Conservation (phyloP, 1,140 invertebrate species). For the Calephelis virginiensis region DNA sequence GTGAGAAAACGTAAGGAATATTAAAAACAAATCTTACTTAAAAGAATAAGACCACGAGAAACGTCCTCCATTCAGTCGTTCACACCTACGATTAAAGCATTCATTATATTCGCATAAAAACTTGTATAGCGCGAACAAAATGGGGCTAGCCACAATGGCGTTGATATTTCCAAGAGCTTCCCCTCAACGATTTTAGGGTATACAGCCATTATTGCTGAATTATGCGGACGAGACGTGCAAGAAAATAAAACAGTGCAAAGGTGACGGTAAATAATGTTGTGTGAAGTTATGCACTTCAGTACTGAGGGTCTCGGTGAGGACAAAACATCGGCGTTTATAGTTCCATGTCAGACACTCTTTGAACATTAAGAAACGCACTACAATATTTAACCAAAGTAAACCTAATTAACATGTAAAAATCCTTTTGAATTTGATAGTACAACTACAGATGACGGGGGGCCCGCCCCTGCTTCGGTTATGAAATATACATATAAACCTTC, state of each 20-base stretch:
- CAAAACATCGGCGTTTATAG: conserved; percentile 44
- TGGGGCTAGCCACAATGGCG: conserved; percentile 59
- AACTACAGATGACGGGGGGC: no score
- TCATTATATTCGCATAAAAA: conserved; percentile 71
- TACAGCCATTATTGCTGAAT: conserved; percentile 63
- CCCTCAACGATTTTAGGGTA: conserved; percentile 64
- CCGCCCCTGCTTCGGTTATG: no score
- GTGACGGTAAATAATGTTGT: conserved; percentile 63
- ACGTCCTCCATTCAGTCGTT: conserved; percentile 47
- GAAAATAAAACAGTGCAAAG: conserved; percentile 72
- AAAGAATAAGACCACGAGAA: conserved; percentile 17
- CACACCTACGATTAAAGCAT: conserved; percentile 71
- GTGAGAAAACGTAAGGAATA: conserved; percentile 29
- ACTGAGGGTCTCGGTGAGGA: conserved; percentile 40
- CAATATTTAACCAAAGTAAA: conserved; percentile 7
- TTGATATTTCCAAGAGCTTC: conserved; percentile 67
- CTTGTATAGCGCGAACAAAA: conserved; percentile 66
- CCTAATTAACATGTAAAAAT: no score
- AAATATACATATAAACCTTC: no score
- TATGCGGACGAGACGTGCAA: conserved; percentile 64
- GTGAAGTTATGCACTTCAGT: conserved; percentile 59
- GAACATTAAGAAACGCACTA: conserved; percentile 35
- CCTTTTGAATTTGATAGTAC: no score
- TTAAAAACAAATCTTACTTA: conserved; percentile 16
- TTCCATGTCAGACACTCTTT: conserved; percentile 28